Evolutionary conservation across 2,797 vertebrate species (phyloP).

Genomic region (Tachyglossus aculeatus): DNA sequence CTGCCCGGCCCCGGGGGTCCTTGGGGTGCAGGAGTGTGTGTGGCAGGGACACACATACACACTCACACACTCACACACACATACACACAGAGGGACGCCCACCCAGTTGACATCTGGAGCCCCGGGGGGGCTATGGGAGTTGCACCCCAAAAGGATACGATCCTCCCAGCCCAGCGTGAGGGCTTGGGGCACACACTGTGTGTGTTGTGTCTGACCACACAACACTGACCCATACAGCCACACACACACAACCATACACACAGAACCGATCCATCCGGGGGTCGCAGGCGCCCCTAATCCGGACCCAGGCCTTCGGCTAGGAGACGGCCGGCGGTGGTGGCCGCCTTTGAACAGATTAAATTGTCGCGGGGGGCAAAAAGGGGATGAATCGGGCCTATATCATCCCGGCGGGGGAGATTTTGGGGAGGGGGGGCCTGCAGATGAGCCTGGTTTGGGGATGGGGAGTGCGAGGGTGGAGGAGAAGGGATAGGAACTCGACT

Average conservation of each 20-base stretch:
- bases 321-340: no score
- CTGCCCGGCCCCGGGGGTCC: slow-evolving; percentile 54
- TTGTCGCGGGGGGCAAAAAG: no score
- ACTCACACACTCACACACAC: not conserved
- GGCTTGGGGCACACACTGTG: not conserved
- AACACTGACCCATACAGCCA: not conserved
- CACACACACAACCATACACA: not conserved
- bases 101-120: not conserved
- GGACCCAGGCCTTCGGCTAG: no score
- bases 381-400: no score
- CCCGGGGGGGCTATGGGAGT: not conserved
- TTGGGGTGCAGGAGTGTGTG: slow-evolving; percentile 54
- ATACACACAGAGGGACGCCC: not conserved
- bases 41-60: slow-evolving; percentile 36
- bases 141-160: not conserved
- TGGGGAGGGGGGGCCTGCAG: no score
- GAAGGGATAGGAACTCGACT: no score
- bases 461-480: not conserved
- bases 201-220: not conserved
- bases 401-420: no score
- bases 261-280: no score
- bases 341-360: no score
- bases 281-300: no score
- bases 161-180: not conserved
- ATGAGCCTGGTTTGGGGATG: not conserved